Base-by-base conservation (phyloP, 92 coral and sea anemone genomes). In the Umimayanthus chanpuru region DNA sequence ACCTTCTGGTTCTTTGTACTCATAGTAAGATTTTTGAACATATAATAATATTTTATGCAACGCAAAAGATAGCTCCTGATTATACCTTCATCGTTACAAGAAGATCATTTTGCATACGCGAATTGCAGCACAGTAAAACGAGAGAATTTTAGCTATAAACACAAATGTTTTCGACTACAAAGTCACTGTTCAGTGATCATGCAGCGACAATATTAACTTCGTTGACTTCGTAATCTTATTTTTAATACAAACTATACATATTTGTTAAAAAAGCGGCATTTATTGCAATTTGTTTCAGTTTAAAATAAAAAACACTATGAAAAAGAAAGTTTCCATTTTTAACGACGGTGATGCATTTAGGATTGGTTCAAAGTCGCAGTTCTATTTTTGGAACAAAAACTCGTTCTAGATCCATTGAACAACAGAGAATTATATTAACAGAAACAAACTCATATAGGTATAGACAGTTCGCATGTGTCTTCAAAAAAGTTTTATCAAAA, bases 111-210 rank as follows among this genome's bases (percentile, higher is more conserved):
- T 75, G 79, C 44, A 39, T 75, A 12, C 11, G 50, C n/a, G 3
- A 75, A 75, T 16, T 75, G 79, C 26, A 75, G 40, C 36, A 18
- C 44, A 75, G 79, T 75, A n/a, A 43, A 75, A 75, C 49, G 41
- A 39, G 14, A 40, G 79, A 39, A 20, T 39, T 75, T 36, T n/a
- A 39, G 58, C 58, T 36, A 20, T 18, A 23, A 75, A 20, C 29
- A 30, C 79, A 7, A 75, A 36, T 10, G 14, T 75, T 36, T 36
- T 6, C n/a, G 5, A 32, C n/a, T 38, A 40, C 28, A 71, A 26
- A 71, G 68, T 23, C 68, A 61, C 25, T 61, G 68, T 61, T 8
- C 21, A 71, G 38, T 71, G 76, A 73, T 18, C 8, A n/a, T n/a
- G n/a, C n/a, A 75, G 8, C 15, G 76, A 28, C 76, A 71, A 73